phyloP scores from a whole-genome alignment of 2,888 invertebrate species.

The Trachelus iudaicus region DNA sequence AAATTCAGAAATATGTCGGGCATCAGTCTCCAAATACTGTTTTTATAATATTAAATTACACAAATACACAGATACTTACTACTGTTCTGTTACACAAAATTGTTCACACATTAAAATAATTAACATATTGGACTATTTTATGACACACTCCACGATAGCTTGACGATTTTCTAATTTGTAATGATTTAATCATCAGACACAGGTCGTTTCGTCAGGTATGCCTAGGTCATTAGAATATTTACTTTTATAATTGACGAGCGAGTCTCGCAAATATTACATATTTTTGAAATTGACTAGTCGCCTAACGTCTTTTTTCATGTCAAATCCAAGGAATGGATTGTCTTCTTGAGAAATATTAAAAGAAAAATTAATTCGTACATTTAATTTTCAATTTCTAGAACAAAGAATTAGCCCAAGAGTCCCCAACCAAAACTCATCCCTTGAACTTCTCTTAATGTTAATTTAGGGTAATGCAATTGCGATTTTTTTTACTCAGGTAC shows the following conservation, averaged over 20 bases:
- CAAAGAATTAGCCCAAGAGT: background rate
- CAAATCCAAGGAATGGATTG: background rate
- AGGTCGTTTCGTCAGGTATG: background rate
- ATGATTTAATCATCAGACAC: background rate
- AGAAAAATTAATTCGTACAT: background rate
- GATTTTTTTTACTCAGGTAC: constrained; percentile 59
- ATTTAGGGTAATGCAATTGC: background rate
- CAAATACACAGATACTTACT: background rate
- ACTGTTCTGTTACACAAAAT: background rate
- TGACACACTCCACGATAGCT: background rate
- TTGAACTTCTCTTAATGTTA: constrained; percentile 7
- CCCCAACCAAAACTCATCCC: background rate
- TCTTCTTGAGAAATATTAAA: background rate
- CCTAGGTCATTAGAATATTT: background rate
- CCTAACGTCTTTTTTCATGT: background rate
- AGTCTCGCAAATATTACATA: background rate
- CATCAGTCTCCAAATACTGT: background rate
- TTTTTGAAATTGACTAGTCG: background rate
- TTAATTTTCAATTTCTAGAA: background rate
- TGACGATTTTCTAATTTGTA: background rate
- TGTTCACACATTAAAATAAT: background rate
- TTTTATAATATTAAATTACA: background rate
- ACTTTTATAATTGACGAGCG: background rate
- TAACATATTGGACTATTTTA: background rate
- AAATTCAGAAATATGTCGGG: background rate